Base-by-base conservation (phyloP, 2,888 invertebrate genomes). In the Diabrotica balteata region DNA sequence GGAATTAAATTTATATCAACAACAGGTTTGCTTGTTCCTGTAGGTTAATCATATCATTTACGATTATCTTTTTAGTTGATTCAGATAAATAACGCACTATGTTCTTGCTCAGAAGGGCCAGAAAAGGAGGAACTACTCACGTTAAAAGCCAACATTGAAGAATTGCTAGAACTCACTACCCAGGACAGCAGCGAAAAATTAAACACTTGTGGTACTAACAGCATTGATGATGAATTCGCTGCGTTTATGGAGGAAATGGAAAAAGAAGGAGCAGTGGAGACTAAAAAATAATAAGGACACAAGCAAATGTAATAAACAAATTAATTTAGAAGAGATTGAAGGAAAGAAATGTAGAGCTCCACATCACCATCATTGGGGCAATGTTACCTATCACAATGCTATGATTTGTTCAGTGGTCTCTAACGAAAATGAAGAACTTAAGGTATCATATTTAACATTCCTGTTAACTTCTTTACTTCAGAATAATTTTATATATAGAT, bases 311-410 rank as follows among this genome's bases (percentile, higher is more conserved):
- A 47, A 51, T 46, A 66, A 46, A n/a, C 44, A 32, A 5, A 44
- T 69, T 43, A 88, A 91, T 77, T 83, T 91, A 63, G 86, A 89
- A 72, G 85, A 88, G 47, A 84, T 95, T 65, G 86, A 93, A 77
- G 96, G 96, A 32, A 91, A 91, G 85, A 95, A 94, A 83, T 96
- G 96, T 85, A 90, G 91, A 73, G 96, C 95, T 7, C 94, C 95
- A 32, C 93, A 92, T 81, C 88, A 88, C 66, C 92, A 92, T 80
- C 88, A 89, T 68, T 95, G 94, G 93, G 93, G 93, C 58, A 90
- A 91, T 11, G 87, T 88, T 63, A 87, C 89, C 62, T 92, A 94
- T 75, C 93, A 96, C 81, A 96, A 96, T 87, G 96, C 96, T 2
- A 90, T 96, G 85, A 89, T 96, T 72, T 90, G 92, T 80, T 88